Evolutionary conservation across 2,888 invertebrate genomes (phyloP), one percentile per base, ranked within the genome.

Genomic region (Hydriomena furcata): DNA sequence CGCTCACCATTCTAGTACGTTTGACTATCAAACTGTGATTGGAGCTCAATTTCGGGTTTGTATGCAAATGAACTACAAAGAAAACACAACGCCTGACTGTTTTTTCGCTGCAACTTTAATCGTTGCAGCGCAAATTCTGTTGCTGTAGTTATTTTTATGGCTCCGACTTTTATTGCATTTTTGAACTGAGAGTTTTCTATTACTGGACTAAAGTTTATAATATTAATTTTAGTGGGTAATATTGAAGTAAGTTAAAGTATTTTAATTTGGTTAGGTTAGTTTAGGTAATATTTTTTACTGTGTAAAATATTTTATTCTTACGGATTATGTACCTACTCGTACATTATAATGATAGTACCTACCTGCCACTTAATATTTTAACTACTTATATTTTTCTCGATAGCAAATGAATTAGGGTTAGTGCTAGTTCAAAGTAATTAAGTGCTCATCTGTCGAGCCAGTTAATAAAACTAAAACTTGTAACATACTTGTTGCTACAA

Each of bases 51-150:
- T 45, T 38, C 34, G 28, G 49, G 40, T 54, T 44, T 56, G 53
- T 37, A 58, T 60, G 54, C 54, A 60, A 60, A 58, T 58, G 50
- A 52, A 60, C n/a, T 8, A 13, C 43, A n/a, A 50, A 35, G 50
- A 28, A 48, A 52, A 42, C 30, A 38, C 5, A 42, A 23, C 51
- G 51, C 54, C 58, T 55, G 55, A 30, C 21, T 13, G 44, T 50
- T 53, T 52, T 52, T 48, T 38, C 12, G 13, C 23, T 13, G 48
- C 41, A 56, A 52, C 28, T 38, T 21, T 27, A 24, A 35, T 34
- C 20, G 24, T 23, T 20, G 20, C 8, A 13, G 7, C 11, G 36
- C 25, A 1, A 13, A 17, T 2, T 17, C 8, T 24, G 28, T 56
- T 57, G 54, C 56, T 25, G 27, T 42, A 7, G 35, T 11, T 5